Base-by-base conservation (phyloP, 2,797 vertebrate species). In the Hydrophis major region DNA sequence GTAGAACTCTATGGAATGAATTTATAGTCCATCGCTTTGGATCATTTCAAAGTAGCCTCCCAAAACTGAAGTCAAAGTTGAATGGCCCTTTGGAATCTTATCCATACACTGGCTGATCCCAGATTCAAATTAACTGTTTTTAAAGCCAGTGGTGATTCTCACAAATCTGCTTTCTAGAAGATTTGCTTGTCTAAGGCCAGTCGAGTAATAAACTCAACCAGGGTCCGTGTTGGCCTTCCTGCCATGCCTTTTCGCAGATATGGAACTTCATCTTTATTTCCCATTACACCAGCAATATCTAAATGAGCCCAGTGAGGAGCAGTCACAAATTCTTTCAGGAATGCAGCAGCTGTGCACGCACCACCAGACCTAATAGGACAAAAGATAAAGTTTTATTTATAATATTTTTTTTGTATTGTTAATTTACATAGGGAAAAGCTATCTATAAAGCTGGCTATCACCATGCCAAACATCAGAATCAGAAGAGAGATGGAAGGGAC, bases 261-360 rank as follows among this genome's bases (percentile, higher is more conserved):
- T 0, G 99, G 98, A 91, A 99, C 95, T 95, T 99, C 99, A 6
- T 99, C 99, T 95, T 99, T 99, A 96, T 99, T 99, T 0, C 97
- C 97, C 99, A 99, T 99, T 95, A 99, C 99, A 5, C 99, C 99
- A 3, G 99, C 99, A 11, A 99, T 99, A 96, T 99, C 99, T 93
- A 99, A 97, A 93, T 99, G 99, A 42, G 99, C 99, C 99, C 99
- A 99, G 69, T 99, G 98, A 66, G 98, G 93, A 12, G 97, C 97
- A 0, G 98, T 99, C 95, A 99, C 99, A 92, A 99, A 99, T 95
- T 99, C 99, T 93, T 95, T 98, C 91, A 99, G 98, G 97, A 99
- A 99, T 0, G 99, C 99, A 2, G 99, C 99, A 2, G 99, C 99
- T 53, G 99, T 99, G 95, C 99, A 99, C 0, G 99, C 99, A 7